These are phyloP conservation scores for Nomada lathburiana DNA, from an alignment of 2,888 invertebrate species.

Conservation along the genomic window DNA sequence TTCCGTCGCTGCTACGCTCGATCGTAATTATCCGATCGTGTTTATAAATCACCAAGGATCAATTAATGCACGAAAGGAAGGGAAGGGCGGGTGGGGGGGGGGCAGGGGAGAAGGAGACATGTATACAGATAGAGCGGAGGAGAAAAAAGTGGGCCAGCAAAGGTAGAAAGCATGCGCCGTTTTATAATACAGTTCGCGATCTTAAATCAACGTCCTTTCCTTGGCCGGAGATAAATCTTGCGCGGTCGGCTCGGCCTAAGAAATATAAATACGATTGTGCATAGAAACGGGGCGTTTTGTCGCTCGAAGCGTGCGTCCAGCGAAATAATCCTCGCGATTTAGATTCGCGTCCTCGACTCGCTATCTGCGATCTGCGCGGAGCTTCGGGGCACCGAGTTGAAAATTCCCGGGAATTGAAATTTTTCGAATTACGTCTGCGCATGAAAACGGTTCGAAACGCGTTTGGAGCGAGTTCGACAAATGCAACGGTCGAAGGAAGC, in stretches of 20 bases:
- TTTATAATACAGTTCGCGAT: conserved; percentile 66
- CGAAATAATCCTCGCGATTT: conserved; percentile 29
- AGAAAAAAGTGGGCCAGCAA: conserved; percentile 24
- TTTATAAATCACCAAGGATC: conserved; percentile 67
- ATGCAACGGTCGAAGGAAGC: no score
- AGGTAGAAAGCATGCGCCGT: conserved; percentile 56
- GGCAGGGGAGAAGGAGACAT: conserved; percentile 1
- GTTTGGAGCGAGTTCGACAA: no score
- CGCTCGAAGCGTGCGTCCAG: conserved; percentile 36
- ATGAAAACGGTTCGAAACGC: no score
- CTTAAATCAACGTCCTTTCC: conserved; percentile 70
- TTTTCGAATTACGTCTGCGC: no score
- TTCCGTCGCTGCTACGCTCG: conserved; percentile 19
- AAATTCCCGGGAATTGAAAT: neutral
- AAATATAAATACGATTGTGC: conserved; percentile 64
- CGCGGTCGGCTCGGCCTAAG: conserved; percentile 48
- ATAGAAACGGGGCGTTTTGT: conserved; percentile 62
- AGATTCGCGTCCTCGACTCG: neutral
- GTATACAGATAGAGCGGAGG: neutral
- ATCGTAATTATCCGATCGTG: conserved; percentile 60
- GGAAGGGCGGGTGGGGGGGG: conserved; percentile 16
- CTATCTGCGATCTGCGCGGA: neutral
- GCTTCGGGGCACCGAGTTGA: neutral
- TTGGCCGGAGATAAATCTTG: conserved; percentile 67
- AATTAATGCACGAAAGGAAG: conserved; percentile 58